Base-by-base conservation (phyloP, 2,113 vertebrate species). In the Apteryx owenii region DNA sequence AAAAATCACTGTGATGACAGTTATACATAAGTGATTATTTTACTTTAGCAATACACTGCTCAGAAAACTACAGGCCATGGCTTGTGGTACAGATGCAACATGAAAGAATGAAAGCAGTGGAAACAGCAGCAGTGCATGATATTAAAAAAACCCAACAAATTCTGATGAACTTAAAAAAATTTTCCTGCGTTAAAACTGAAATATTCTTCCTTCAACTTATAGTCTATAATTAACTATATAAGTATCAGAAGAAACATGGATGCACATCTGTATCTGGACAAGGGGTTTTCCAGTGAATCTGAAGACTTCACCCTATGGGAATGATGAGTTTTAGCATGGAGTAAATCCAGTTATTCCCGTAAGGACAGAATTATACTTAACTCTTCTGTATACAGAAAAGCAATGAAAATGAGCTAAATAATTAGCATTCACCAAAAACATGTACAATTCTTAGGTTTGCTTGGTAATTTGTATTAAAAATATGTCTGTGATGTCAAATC, bases 91-190 rank as follows among this genome's bases (percentile, higher is more conserved):
- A 84, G 85, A 92, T 93, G 92, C 93, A 71, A 71, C 21, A 66
- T 64, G 81, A 70, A 89, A 88, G 85, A 89, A 94, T 89, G 89
- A 78, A 88, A 96, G 94, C 92, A 95, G 84, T 90, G 95, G 72
- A 78, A 93, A 97, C 95, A 94, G 91, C 88, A 94, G 91, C 76
- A 86, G 75, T 69, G 77, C 58, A 42, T 48, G 78, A 81, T 70
- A 38, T 68, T 82, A 66, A 89, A 95, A 93, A 26, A 54, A 26
- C 33, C 5, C 44, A 58, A 58, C 36, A 58, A 77, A 91, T 21
- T 81, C 4, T 25, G 29, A 31, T 19, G 69, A 54, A 23, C 51
- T 86, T 48, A 2, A 18, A 58, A 78, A 71, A 87, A 51, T 33
- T 16, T 11, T 4, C 29, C 51, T 42, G 5, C 56, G 46, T 83